Evolutionary conservation across 2,888 invertebrate genomes (phyloP).

Genomic region (Lithophane socia): DNA sequence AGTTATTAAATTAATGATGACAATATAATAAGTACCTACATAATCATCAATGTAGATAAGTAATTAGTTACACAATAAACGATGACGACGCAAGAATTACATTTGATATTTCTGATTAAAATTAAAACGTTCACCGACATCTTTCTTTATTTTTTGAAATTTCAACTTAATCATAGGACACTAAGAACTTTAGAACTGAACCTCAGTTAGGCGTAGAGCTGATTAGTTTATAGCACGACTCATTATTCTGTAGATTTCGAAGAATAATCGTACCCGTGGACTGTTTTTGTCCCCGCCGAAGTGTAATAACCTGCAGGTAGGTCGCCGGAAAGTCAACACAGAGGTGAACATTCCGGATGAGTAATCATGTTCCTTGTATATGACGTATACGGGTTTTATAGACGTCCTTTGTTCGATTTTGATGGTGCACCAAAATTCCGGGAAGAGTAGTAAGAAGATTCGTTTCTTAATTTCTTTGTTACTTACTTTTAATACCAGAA

Average conservation of each 20-base stretch:
- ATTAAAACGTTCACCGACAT: background rate
- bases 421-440: conserved; percentile 31
- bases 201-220: conserved; percentile 33
- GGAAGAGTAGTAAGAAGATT: conserved; percentile 25
- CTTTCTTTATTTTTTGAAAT: background rate
- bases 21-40: background rate
- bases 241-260: conserved; percentile 73
- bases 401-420: conserved; percentile 68
- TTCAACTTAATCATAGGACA: background rate
- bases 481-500: conserved; percentile 41
- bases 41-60: background rate
- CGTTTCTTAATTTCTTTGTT: conserved; percentile 28
- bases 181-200: background rate
- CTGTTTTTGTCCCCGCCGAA: conserved; percentile 82
- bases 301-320: conserved; percentile 88
- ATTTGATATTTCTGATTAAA: background rate
- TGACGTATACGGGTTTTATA: conserved; percentile 65
- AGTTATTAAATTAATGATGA: background rate
- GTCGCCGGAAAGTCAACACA: conserved; percentile 84
- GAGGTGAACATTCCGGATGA: conserved; percentile 78
- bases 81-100: background rate
- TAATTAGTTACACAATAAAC: background rate
- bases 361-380: conserved; percentile 76
- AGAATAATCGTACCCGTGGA: conserved; percentile 74
- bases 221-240: conserved; percentile 69